Conservation (phyloP, 2,797 vertebrate genomes). For the Diceros bicornis region DNA sequence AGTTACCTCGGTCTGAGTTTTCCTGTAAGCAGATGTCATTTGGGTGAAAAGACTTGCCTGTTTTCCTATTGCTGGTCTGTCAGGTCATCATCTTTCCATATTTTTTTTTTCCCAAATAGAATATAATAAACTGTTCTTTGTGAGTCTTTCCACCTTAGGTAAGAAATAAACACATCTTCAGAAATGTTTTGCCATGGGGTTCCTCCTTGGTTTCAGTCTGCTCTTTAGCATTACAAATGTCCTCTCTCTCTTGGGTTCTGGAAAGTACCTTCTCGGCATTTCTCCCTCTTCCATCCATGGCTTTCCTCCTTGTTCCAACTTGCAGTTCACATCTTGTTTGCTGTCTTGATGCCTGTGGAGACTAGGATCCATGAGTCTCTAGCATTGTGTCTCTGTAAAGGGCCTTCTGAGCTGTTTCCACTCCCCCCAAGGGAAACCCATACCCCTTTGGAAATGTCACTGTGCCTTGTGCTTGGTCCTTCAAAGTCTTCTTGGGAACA, state of each 20-base stretch:
- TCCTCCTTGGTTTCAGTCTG: not conserved
- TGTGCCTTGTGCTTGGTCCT: not conserved
- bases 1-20: not conserved
- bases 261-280: not conserved
- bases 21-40: not conserved
- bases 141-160: not conserved
- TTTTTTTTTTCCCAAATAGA: not conserved
- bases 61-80: too few relatives aligned
- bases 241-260: not conserved
- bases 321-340: not conserved
- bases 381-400: not conserved
- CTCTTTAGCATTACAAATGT: not conserved
- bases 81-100: not conserved
- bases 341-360: not conserved
- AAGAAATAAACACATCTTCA: not conserved
- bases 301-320: not conserved
- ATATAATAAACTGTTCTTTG: not conserved
- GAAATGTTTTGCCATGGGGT: not conserved
- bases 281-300: not conserved
- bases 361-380: not conserved
- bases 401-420: too few relatives aligned
- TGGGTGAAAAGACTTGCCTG: not conserved
- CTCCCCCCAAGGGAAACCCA: not conserved
- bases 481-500: not conserved
- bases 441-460: not conserved